Evolutionary conservation across 2,888 invertebrate genomes (phyloP).

Genomic region (Leptopilina syphax): DNA sequence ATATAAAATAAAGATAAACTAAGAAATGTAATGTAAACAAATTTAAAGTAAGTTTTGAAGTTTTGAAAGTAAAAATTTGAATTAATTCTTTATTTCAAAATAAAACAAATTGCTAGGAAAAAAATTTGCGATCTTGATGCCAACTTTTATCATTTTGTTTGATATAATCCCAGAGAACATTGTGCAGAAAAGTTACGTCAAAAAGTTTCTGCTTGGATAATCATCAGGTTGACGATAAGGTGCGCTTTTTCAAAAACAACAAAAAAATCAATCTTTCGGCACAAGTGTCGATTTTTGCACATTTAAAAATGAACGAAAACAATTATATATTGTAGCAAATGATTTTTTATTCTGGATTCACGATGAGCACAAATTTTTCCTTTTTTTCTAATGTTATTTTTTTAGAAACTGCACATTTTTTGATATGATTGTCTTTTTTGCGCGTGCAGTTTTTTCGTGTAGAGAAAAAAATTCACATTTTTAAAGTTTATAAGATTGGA

Average conservation of each 20-base stretch:
- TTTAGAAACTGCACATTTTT: slow-evolving; percentile 35
- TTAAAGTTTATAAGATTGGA: neutral
- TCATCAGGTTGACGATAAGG: slow-evolving; percentile 33
- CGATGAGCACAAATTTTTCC: slow-evolving; percentile 8
- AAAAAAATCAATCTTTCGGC: slow-evolving; percentile 17
- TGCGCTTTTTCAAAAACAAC: slow-evolving; percentile 15
- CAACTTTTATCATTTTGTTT: slow-evolving; percentile 21
- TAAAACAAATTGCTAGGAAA: neutral
- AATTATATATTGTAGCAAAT: slow-evolving; percentile 8
- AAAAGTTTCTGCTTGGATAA: slow-evolving; percentile 35
- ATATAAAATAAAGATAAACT: too few relatives aligned
- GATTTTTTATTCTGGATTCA: slow-evolving; percentile 17
- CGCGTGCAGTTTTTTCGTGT: slow-evolving; percentile 21
- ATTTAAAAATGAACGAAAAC: neutral
- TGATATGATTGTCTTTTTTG: neutral
- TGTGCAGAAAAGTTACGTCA: slow-evolving; percentile 33
- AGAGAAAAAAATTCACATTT: neutral
- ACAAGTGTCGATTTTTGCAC: slow-evolving; percentile 34
- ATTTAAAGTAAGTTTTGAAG: too few relatives aligned
- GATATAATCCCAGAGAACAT: slow-evolving; percentile 31
- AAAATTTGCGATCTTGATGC: neutral
- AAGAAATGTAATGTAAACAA: too few relatives aligned
- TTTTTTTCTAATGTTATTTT: too few relatives aligned
- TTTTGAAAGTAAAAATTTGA: too few relatives aligned
- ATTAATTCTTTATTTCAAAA: too few relatives aligned